phyloP scores from a whole-genome alignment of 1,140 invertebrate species.

The Wasmannia auropunctata region DNA sequence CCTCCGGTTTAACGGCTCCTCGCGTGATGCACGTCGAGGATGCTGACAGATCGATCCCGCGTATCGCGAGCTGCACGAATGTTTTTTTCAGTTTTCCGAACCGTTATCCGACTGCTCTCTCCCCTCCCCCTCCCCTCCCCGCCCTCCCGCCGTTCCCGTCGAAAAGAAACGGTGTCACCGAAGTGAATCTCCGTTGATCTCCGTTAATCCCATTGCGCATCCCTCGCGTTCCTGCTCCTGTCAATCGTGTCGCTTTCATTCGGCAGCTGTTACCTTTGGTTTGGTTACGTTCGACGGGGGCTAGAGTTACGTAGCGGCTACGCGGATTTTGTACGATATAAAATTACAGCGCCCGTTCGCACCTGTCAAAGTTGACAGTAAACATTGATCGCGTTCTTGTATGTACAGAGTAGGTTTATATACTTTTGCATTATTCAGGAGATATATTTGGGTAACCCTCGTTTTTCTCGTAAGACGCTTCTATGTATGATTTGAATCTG shows the following conservation, averaged over 20 bases:
- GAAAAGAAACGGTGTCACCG: constrained; percentile 7
- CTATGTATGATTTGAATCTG: no score
- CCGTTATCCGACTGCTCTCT: constrained; percentile 28
- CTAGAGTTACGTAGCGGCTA: background rate
- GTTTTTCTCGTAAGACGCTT: no score
- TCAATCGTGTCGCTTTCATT: background rate
- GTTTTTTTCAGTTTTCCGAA: constrained; percentile 28
- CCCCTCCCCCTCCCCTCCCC: no score
- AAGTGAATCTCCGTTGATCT: constrained; percentile 8
- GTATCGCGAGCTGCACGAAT: background rate
- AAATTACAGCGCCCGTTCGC: background rate
- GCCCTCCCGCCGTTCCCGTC: no score
- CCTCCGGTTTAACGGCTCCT: no score
- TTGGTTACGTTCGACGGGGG: no score
- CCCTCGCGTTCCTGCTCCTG: background rate
- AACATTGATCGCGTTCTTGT: background rate
- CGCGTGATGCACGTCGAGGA: no score
- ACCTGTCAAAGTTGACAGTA: background rate
- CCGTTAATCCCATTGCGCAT: background rate
- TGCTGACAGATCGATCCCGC: background rate
- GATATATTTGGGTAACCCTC: no score
- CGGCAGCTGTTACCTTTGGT: background rate
- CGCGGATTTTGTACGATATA: background rate
- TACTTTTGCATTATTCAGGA: background rate
- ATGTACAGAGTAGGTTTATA: background rate